phyloP scores from a whole-genome alignment of 2,797 vertebrate genomes.

The Vireo griseus region DNA sequence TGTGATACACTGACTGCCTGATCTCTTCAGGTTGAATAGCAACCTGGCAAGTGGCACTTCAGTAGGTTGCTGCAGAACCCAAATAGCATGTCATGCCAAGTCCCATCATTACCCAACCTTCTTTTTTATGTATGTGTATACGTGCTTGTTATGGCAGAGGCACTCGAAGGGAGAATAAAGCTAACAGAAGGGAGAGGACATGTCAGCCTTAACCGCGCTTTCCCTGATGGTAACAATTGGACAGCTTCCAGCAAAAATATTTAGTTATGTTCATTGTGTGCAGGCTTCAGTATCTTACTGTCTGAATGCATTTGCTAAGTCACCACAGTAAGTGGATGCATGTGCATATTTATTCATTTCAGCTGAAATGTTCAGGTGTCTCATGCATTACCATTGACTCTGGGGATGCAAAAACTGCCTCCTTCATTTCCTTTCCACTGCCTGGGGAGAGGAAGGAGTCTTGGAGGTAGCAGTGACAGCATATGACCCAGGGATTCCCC shows the following conservation, averaged over 20 bases:
- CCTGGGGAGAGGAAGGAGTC: neutral
- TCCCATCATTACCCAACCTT: neutral
- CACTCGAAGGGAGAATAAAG: constrained; percentile 7
- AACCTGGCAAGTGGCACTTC: constrained; percentile 53
- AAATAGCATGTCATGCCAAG: constrained; percentile 14
- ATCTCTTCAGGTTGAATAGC: constrained; percentile 41
- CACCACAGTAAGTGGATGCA: neutral
- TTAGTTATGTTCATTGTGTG: neutral
- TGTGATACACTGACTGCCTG: neutral
- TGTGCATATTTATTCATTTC: neutral
- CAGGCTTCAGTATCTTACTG: neutral
- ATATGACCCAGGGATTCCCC: neutral
- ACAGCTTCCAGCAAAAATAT: constrained; percentile 52
- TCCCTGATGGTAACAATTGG: constrained; percentile 6
- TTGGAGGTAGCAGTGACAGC: neutral
- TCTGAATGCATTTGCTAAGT: neutral
- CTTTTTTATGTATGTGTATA: neutral
- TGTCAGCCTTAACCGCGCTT: neutral
- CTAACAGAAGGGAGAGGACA: neutral
- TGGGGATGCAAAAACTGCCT: neutral
- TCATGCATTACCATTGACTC: neutral
- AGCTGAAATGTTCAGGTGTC: neutral
- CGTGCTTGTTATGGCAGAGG: neutral
- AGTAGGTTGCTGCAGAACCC: constrained; percentile 40
- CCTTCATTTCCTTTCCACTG: neutral